A percentile compares a stretch with the other conserved stretches of the same genome.
Evolutionary conservation across 2,113 vertebrate genomes (phyloP).

Genomic region (Grantiella picta): DNA sequence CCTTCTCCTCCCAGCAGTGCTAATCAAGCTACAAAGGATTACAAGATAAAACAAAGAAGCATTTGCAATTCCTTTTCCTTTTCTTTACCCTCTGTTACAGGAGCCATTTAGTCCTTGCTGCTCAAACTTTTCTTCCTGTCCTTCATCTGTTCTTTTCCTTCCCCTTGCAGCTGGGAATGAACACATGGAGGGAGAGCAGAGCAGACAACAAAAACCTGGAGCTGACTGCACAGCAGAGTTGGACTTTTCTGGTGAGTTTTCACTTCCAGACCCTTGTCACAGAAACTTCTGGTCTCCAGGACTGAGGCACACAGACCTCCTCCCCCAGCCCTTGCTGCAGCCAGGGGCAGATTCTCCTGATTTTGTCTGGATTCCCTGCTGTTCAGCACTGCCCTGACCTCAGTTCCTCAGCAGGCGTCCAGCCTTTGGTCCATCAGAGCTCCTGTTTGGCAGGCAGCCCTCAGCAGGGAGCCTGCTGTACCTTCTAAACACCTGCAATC

Average conservation of each 20-base stretch:
- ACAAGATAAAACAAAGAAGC: background rate
- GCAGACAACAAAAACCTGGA: background rate
- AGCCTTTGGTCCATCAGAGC: background rate
- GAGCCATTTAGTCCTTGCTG: background rate
- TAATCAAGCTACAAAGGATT: background rate
- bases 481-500: background rate
- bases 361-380: background rate
- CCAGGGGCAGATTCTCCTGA: background rate
- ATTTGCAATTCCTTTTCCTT: background rate
- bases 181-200: background rate
- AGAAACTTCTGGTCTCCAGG: background rate
- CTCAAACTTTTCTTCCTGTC: background rate
- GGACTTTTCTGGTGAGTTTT: background rate
- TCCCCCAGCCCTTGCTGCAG: background rate
- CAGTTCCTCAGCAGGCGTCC: background rate
- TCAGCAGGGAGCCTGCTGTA: background rate
- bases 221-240: background rate
- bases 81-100: background rate
- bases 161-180: background rate
- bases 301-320: background rate
- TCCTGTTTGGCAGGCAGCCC: background rate
- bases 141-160: background rate
- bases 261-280: background rate
- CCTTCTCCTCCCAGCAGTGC: background rate
- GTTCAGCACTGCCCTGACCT: background rate